Evolutionary conservation across 2,888 invertebrate species (phyloP).

Genomic region (Metopia argyrocephala): DNA sequence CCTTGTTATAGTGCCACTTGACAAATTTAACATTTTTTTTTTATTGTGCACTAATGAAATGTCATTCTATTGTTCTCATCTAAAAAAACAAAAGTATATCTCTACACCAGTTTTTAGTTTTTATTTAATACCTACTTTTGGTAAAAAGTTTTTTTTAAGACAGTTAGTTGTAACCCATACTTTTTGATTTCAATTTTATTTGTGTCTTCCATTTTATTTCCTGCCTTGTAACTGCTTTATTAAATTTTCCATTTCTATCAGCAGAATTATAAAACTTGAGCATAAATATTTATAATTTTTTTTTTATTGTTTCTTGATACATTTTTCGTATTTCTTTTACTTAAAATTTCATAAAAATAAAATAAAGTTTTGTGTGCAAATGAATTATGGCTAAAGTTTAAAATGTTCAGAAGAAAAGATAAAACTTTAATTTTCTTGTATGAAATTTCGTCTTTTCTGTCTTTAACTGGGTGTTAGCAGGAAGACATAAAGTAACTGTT

Average conservation of each 20-base stretch:
- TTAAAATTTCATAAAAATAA: not conserved
- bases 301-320: not conserved
- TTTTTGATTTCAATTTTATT: too few species aligned
- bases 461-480: too few species aligned
- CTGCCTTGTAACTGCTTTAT: conserved; percentile 17
- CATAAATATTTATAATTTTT: conserved; percentile 24
- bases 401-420: conserved; percentile 48
- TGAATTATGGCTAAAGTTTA: conserved; percentile 60
- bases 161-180: too few species aligned
- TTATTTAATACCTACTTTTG: too few species aligned
- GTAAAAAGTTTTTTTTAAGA: too few species aligned
- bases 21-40: too few species aligned
- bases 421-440: conserved; percentile 50
- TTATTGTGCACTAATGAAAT: too few species aligned
- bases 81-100: too few species aligned
- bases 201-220: not conserved
- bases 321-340: too few species aligned
- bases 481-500: not conserved
- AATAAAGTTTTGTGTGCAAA: conserved; percentile 34
- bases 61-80: too few species aligned
- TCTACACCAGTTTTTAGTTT: too few species aligned
- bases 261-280: conserved; percentile 19
- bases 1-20: too few species aligned
- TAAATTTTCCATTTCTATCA: conserved; percentile 1
- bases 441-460: not conserved